Evolutionary conservation across 1,140 invertebrate genomes (phyloP).

Genomic region (Oryctes rhinoceros): DNA sequence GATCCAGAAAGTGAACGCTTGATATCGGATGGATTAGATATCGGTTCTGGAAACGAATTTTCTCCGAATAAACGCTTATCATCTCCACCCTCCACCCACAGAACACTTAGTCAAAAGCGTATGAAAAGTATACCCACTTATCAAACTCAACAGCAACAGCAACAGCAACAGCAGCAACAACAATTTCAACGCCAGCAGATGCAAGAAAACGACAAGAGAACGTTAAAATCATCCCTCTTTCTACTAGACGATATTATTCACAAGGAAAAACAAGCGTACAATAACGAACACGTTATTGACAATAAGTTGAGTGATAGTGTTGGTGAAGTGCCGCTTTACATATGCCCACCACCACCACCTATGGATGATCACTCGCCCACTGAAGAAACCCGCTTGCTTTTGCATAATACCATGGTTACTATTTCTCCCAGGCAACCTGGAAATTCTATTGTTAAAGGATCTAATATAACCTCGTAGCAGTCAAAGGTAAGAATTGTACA

Average conservation of each 20-base stretch:
- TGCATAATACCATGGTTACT: constrained; percentile 51
- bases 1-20: constrained; percentile 82
- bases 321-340: constrained; percentile 60
- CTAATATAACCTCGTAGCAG: constrained; percentile 59
- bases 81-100: constrained; percentile 59
- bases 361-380: constrained; percentile 65
- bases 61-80: constrained; percentile 60
- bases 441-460: constrained; percentile 52
- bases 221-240: constrained; percentile 55
- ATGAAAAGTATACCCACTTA: constrained; percentile 61
- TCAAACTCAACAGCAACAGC: constrained; percentile 56
- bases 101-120: constrained; percentile 60
- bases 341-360: constrained; percentile 63
- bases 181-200: constrained; percentile 13
- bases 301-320: constrained; percentile 56
- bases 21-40: constrained; percentile 67
- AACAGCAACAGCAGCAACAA: constrained; percentile 48
- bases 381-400: constrained; percentile 65
- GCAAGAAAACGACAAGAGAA: constrained; percentile 37
- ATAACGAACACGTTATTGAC: constrained; percentile 61
- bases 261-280: constrained; percentile 63
- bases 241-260: constrained; percentile 57
- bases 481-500: constrained; percentile 53
- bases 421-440: constrained; percentile 48
- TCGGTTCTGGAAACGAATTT: constrained; percentile 58